Conservation (phyloP, 2,797 vertebrate genomes). For the Falco novaeseelandiae region DNA sequence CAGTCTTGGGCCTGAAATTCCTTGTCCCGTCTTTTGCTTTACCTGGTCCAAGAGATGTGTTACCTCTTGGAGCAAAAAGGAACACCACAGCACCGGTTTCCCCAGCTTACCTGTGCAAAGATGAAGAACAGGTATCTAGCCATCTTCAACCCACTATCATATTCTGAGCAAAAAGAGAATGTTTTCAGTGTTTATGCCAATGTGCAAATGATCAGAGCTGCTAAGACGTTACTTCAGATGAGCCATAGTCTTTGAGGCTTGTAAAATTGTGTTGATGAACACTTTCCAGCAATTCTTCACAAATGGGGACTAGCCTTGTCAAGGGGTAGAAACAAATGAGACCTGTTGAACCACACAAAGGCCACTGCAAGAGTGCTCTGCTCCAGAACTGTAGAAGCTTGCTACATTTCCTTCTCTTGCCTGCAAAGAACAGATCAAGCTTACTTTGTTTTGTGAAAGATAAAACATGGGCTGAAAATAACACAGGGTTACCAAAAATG, state of each 20-base stretch:
- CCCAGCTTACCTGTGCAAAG: neutral
- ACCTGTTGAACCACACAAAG: neutral
- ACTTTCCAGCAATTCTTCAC: neutral
- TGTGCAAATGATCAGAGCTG: neutral
- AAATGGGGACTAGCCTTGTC: neutral
- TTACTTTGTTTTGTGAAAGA: neutral
- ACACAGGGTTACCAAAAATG: rapidly evolving
- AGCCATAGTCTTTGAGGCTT: neutral
- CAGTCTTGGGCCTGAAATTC: neutral
- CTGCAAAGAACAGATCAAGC: neutral
- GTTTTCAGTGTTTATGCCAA: neutral
- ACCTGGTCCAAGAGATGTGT: neutral
- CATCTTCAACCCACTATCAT: neutral
- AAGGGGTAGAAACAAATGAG: neutral
- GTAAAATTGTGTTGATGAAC: neutral
- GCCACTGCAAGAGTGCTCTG: neutral
- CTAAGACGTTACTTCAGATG: neutral
- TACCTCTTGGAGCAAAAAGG: neutral
- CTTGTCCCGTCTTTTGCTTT: neutral
- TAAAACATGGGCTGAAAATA: neutral
- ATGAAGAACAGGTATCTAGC: neutral
- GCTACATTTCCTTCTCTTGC: neutral
- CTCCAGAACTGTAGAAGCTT: neutral
- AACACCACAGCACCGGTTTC: neutral
- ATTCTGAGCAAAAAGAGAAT: neutral